A percentile compares a stretch with the other conserved stretches of the same genome.
Evolutionary conservation across 1,140 invertebrate genomes (phyloP).

Genomic region (Grapholita molesta): DNA sequence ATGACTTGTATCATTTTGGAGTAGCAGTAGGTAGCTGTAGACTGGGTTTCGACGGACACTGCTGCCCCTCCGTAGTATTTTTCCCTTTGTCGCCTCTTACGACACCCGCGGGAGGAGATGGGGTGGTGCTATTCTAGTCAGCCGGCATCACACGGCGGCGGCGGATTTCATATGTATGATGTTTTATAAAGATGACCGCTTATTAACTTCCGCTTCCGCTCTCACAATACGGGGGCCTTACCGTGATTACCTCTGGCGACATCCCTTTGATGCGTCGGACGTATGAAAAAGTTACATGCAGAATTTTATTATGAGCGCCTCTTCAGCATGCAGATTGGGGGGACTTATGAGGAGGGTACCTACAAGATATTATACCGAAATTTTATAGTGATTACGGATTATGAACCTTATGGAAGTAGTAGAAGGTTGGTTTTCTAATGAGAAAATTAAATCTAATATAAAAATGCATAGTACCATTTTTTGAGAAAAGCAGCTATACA

Average conservation of each 20-base stretch:
- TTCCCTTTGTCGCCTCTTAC: no score
- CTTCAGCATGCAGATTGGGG: not conserved
- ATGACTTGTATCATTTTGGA: no score
- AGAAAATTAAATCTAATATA: not conserved
- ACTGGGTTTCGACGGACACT: no score
- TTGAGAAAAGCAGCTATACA: no score
- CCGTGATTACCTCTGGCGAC: conserved; percentile 1
- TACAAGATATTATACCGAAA: not conserved
- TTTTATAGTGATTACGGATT: not conserved
- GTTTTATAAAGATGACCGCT: not conserved
- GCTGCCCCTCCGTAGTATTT: no score
- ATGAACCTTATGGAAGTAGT: not conserved
- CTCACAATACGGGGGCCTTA: not conserved
- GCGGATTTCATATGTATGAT: no score
- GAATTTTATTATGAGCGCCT: not conserved
- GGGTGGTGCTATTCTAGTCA: no score
- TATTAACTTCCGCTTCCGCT: not conserved
- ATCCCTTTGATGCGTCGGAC: not conserved
- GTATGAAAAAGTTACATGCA: conserved; percentile 15
- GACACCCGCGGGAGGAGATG: no score
- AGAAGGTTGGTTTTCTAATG: not conserved
- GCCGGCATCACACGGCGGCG: no score
- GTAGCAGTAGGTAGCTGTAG: no score
- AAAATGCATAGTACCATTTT: no score
- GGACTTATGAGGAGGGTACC: not conserved